Percentiles rank a stretch among this genome's conserved stretches.
These are phyloP conservation scores for Heterotis niloticus DNA, from an alignment of 2,113 vertebrate genomes.

Conservation along the genomic window DNA sequence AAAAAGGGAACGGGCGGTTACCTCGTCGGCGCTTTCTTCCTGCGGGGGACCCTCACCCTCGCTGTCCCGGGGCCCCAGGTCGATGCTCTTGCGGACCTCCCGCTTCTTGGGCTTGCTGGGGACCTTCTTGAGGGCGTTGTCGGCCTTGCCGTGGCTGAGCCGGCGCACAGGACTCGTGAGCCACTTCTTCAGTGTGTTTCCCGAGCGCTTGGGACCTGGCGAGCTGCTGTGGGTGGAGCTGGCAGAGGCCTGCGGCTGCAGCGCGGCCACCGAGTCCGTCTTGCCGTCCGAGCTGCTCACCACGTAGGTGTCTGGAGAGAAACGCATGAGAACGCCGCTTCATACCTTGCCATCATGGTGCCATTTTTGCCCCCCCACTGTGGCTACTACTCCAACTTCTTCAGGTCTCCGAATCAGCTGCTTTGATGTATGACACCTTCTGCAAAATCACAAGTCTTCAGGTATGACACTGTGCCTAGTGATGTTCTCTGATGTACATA, in stretches of 20 bases:
- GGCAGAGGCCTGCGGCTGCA: slow-evolving; percentile 76
- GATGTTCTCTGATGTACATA: too few species aligned
- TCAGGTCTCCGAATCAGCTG: too few species aligned
- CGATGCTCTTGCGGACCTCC: slow-evolving; percentile 76
- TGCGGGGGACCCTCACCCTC: slow-evolving; percentile 70
- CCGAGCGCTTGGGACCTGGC: slow-evolving; percentile 85
- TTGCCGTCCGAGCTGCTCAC: slow-evolving; percentile 73
- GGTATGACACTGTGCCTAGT: too few species aligned
- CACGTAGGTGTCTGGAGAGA: slow-evolving; percentile 65
- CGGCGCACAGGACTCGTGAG: slow-evolving; percentile 89
- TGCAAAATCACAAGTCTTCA: too few species aligned
- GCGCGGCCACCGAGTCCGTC: slow-evolving; percentile 74
- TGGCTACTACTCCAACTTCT: too few species aligned
- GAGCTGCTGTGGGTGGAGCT: slow-evolving; percentile 80
- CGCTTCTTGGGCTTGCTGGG: slow-evolving; percentile 77
- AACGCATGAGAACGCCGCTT: neutral
- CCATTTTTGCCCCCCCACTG: too few species aligned
- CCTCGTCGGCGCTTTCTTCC: slow-evolving; percentile 78
- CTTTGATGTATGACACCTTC: too few species aligned
- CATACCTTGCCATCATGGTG: too few species aligned
- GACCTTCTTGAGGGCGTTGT: slow-evolving; percentile 86
- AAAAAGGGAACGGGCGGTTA: slow-evolving; percentile 28
- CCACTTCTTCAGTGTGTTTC: slow-evolving; percentile 97
- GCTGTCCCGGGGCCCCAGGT: slow-evolving; percentile 70
- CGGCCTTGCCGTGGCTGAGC: slow-evolving; percentile 89